These are phyloP conservation scores for Eustalomyia histrio DNA, from an alignment of 2,888 invertebrate genomes.

Conservation along the genomic window DNA sequence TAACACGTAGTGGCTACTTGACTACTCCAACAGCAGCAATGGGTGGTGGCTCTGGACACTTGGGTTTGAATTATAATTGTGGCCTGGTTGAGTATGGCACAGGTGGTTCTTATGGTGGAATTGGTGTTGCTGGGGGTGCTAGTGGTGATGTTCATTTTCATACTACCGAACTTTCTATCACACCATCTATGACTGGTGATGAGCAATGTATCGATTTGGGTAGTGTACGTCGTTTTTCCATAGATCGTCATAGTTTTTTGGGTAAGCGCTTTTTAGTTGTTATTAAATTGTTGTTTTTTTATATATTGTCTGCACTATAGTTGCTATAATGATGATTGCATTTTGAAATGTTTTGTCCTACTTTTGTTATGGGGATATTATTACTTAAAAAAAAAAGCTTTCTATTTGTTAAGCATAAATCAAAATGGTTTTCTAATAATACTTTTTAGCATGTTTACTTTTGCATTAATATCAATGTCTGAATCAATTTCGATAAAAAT, in stretches of 20 bases:
- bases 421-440: neutral
- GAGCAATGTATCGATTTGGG: constrained; percentile 78
- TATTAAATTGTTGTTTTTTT: constrained; percentile 13
- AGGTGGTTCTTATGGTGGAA: constrained; percentile 64
- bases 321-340: constrained; percentile 1
- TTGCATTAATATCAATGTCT: neutral
- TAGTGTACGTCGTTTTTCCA: constrained; percentile 78
- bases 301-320: constrained; percentile 6
- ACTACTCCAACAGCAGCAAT: constrained; percentile 16
- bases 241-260: constrained; percentile 79
- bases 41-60: neutral
- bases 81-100: constrained; percentile 49
- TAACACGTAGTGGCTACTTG: constrained; percentile 68
- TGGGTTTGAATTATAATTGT: constrained; percentile 59
- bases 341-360: constrained; percentile 7
- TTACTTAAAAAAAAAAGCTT: neutral
- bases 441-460: neutral
- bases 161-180: constrained; percentile 77
- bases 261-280: constrained; percentile 73
- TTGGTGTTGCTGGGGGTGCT: constrained; percentile 64
- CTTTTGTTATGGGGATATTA: neutral
- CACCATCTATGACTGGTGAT: constrained; percentile 76
- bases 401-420: neutral
- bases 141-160: constrained; percentile 71
- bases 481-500: too few relatives aligned